phyloP scores from a whole-genome alignment of 2,113 vertebrate species.

The Fregetta grallaria region DNA sequence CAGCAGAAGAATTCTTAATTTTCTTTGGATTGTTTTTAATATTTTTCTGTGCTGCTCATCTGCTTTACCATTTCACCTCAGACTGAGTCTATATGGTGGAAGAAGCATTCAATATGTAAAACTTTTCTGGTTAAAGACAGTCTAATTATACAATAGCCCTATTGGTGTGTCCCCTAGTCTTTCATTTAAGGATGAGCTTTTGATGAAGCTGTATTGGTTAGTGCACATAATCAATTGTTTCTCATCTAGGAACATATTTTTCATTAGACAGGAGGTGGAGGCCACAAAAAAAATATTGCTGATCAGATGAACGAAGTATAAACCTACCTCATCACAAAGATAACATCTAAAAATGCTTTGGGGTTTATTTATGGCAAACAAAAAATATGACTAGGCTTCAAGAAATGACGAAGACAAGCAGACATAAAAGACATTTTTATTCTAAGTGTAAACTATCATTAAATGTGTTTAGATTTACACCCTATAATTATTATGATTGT shows the following conservation, averaged over 20 bases:
- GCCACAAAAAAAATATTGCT: constrained; percentile 2
- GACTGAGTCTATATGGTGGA: not conserved
- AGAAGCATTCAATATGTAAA: not conserved
- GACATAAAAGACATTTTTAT: constrained; percentile 73
- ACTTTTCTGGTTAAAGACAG: not conserved
- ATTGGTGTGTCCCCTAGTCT: not conserved
- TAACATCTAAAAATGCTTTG: constrained; percentile 22
- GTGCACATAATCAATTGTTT: constrained; percentile 51
- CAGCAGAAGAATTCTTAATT: not conserved
- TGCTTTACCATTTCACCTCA: not conserved
- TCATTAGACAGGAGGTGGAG: constrained; percentile 44
- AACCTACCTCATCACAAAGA: constrained; percentile 53
- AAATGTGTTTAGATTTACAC: constrained; percentile 75
- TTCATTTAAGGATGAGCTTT: constrained; percentile 46
- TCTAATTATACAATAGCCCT: not conserved
- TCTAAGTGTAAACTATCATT: constrained; percentile 76
- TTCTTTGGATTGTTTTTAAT: not conserved
- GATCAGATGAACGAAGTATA: constrained; percentile 25
- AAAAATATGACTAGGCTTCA: constrained; percentile 59
- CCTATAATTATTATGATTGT: constrained; percentile 82
- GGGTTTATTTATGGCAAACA: constrained; percentile 53
- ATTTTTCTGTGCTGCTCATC: not conserved
- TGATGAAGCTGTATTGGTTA: constrained; percentile 24
- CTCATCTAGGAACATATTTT: constrained; percentile 48
- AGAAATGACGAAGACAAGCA: constrained; percentile 72